Evolutionary conservation across 2,113 vertebrate genomes (phyloP).

Genomic region (Phaethon lepturus): DNA sequence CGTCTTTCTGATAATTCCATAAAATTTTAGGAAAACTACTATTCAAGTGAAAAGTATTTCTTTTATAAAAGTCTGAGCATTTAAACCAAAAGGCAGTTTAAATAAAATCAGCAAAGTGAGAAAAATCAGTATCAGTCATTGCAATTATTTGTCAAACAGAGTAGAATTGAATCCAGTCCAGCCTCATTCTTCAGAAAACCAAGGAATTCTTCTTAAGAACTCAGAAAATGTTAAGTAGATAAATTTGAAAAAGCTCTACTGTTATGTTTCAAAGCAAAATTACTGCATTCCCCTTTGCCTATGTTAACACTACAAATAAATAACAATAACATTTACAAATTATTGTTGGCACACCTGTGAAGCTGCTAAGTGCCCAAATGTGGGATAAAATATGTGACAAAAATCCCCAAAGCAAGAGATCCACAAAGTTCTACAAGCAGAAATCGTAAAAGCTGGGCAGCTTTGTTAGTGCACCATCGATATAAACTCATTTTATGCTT

Average conservation of each 20-base stretch:
- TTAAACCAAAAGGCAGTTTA: not conserved
- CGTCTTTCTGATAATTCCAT: not conserved
- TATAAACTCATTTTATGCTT: not conserved
- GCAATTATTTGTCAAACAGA: not conserved
- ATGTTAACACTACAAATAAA: not conserved
- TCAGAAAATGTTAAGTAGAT: not conserved
- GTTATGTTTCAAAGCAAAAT: not conserved
- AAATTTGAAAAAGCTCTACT: not conserved
- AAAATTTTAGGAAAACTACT: not conserved
- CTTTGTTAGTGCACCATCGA: not conserved
- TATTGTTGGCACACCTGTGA: not conserved
- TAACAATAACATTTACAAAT: not conserved
- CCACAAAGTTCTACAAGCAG: not conserved
- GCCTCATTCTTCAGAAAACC: not conserved
- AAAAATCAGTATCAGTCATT: not conserved
- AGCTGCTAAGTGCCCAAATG: not conserved
- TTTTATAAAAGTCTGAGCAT: not conserved
- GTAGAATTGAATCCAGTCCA: not conserved
- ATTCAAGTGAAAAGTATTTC: not conserved
- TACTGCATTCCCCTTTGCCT: not conserved
- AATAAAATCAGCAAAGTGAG: not conserved
- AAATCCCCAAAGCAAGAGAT: not conserved
- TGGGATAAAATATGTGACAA: not conserved
- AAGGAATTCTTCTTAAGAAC: not conserved
- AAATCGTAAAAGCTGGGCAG: not conserved